A percentile compares a stretch with the other conserved stretches of the same genome.
These are phyloP conservation scores for Sardina pilchardus DNA, from an alignment of 2,113 vertebrate species.

Conservation along the genomic window DNA sequence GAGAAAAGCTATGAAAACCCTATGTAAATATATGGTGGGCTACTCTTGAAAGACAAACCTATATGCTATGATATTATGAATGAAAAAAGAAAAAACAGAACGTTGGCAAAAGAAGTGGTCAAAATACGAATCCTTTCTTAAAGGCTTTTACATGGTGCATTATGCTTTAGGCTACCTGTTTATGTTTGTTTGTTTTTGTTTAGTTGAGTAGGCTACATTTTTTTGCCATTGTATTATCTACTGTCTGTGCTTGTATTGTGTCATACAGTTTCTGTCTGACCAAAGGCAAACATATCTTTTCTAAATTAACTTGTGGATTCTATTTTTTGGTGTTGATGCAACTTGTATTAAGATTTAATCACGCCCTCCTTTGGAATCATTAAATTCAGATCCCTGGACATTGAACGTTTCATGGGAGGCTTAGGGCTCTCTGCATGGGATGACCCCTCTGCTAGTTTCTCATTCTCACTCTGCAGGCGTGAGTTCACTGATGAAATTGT, in stretches of 20 bases:
- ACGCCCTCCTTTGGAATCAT: background rate
- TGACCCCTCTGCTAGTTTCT: constrained; percentile 17
- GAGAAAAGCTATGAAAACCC: too few relatives aligned
- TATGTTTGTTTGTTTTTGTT: too few relatives aligned
- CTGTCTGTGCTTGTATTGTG: too few relatives aligned
- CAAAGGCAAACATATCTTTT: too few relatives aligned
- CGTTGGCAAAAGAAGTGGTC: background rate
- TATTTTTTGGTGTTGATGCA: background rate
- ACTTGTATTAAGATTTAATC: background rate
- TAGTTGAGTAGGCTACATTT: too few relatives aligned
- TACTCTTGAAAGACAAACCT: background rate
- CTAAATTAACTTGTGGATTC: too few relatives aligned
- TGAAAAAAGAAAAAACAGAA: background rate
- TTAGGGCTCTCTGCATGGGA: background rate
- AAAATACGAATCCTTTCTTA: background rate
- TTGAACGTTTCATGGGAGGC: background rate
- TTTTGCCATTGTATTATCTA: too few relatives aligned
- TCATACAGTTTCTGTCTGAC: too few relatives aligned
- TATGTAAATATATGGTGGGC: too few relatives aligned
- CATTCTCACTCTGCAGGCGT: constrained; percentile 40
- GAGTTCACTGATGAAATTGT: constrained; percentile 56
- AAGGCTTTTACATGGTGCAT: background rate
- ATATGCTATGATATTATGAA: background rate
- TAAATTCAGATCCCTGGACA: background rate
- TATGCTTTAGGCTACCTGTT: background rate